These are phyloP conservation scores for Channallabes apus DNA, from an alignment of 2,797 vertebrate species.

Conservation along the genomic window DNA sequence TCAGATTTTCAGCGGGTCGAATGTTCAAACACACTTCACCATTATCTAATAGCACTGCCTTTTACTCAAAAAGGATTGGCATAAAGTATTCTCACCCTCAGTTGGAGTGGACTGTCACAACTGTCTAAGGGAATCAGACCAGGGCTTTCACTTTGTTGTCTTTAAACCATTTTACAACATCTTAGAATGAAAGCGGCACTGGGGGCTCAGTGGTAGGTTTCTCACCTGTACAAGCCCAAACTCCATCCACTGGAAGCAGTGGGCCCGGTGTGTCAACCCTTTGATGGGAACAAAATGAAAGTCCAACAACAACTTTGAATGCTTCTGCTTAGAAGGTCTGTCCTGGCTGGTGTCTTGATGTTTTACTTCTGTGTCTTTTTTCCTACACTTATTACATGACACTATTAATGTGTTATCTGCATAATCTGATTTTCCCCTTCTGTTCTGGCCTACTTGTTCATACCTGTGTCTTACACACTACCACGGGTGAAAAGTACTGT, in stretches of 20 bases:
- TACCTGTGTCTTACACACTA: too few relatives aligned
- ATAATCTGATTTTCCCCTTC: too few relatives aligned
- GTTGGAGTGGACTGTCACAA: not conserved
- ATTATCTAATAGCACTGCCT: not conserved
- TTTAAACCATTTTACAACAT: not conserved
- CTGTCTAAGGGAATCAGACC: not conserved
- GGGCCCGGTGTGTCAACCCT: too few relatives aligned
- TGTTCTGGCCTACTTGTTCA: too few relatives aligned
- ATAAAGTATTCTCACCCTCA: not conserved
- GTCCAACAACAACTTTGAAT: not conserved
- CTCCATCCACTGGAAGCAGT: too few relatives aligned
- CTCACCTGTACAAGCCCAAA: too few relatives aligned
- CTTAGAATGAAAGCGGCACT: too few relatives aligned
- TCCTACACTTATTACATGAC: not conserved
- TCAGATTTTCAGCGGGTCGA: not conserved
- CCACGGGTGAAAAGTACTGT: too few relatives aligned
- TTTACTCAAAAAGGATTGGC: not conserved
- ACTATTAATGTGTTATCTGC: too few relatives aligned
- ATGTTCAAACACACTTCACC: not conserved
- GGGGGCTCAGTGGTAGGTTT: too few relatives aligned
- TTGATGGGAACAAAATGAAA: too few relatives aligned
- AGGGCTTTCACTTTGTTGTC: not conserved
- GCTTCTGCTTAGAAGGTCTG: not conserved
- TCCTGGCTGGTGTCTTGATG: not conserved
- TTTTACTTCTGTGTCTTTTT: not conserved